Evolutionary conservation across 2,113 vertebrate species (phyloP).

Genomic region (human (Homo sapiens)): DNA sequence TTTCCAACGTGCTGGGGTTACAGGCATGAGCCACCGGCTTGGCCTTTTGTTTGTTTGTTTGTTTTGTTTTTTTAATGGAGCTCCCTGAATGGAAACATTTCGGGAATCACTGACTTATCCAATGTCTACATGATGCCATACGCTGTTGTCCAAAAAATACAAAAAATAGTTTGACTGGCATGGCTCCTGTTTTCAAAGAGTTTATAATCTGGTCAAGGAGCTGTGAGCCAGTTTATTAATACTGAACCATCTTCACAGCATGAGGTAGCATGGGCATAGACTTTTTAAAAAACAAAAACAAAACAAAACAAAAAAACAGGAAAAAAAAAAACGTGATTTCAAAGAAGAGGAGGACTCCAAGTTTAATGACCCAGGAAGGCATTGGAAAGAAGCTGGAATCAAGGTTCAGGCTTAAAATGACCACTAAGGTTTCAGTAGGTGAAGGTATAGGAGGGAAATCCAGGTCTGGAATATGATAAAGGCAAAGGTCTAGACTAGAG

Average conservation of each 20-base stretch:
- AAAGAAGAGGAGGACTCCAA: background rate
- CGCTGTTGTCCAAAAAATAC: background rate
- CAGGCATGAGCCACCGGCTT: too few relatives aligned
- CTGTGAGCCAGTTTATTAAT: background rate
- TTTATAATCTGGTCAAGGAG: background rate
- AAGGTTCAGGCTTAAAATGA: background rate
- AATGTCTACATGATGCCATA: background rate
- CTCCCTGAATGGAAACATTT: slow-evolving; percentile 19
- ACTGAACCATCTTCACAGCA: background rate
- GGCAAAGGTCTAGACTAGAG: background rate
- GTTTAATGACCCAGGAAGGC: background rate
- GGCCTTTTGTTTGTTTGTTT: too few relatives aligned
- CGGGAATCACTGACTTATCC: background rate
- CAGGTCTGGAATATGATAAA: slow-evolving; percentile 8
- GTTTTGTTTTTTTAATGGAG: background rate
- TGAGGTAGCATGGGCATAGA: background rate
- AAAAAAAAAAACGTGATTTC: background rate
- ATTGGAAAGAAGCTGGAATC: background rate
- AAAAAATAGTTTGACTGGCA: background rate
- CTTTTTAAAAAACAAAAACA: background rate
- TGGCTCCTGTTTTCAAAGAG: background rate
- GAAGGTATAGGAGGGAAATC: background rate
- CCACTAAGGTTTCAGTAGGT: background rate
- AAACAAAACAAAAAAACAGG: background rate
- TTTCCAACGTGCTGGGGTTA: too few relatives aligned